These are phyloP conservation scores for Mermis nigrescens DNA, from an alignment of 2,888 invertebrate species.

Conservation along the genomic window DNA sequence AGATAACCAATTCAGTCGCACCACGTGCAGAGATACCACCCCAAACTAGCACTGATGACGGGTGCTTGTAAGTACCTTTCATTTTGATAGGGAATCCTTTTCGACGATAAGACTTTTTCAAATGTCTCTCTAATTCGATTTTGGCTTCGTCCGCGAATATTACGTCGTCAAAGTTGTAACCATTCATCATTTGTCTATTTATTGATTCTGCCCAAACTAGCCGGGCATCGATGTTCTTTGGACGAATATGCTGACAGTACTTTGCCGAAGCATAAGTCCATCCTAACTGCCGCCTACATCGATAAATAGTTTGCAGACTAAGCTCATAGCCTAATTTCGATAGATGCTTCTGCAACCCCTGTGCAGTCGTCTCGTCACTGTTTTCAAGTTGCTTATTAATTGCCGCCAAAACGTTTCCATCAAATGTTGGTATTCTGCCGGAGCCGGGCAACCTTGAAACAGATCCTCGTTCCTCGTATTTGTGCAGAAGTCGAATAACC, in stretches of 20 bases:
- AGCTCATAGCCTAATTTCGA: no score
- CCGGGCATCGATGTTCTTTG: not conserved
- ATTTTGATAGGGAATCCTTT: not conserved
- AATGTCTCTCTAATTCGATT: not conserved
- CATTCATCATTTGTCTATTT: not conserved
- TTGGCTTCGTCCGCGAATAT: not conserved
- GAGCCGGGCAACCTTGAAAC: no score
- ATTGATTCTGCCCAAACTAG: not conserved
- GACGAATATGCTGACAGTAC: not conserved
- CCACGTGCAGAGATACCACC: not conserved
- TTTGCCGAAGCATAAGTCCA: not conserved
- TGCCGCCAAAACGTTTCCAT: no score
- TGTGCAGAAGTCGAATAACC: no score
- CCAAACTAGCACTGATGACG: not conserved
- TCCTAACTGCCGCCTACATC: no score
- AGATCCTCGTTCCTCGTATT: no score
- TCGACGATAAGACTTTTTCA: not conserved
- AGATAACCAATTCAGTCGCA: not conserved
- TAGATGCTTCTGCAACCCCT: no score
- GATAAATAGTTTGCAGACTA: no score
- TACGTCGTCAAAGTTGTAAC: not conserved
- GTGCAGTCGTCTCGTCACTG: no score
- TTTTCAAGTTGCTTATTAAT: no score
- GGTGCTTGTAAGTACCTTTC: not conserved
- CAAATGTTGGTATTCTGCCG: no score